Base-by-base conservation (phyloP, 37 sponge, comb jelly and placozoan genomes). In the Mnemiopsis leidyi region DNA sequence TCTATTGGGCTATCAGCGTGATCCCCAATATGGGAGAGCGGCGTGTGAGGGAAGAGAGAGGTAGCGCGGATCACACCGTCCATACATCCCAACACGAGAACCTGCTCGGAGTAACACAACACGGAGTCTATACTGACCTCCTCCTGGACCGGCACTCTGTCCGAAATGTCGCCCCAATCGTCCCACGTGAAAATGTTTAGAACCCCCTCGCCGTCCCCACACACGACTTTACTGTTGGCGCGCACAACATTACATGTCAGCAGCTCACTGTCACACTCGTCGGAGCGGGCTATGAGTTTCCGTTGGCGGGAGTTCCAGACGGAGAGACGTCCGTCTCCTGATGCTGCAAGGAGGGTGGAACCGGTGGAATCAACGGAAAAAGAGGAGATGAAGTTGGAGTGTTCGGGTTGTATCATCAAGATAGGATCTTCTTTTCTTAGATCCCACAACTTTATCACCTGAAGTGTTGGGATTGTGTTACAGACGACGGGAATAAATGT, bases 91-190 rank as follows among this genome's bases (percentile, higher is more conserved):
- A 96, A 94, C 38, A 95, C 95, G 7, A 97, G 39, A 0, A 95
- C 95, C 92, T 93, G 93, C 33, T 95, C 95, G 31, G 38, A 93
- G 68, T 95, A 33, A 29, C 92, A 38, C 26, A 95, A 38, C 32
- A 95, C 77, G 32, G 93, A 92, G 69, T 97, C 97, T 23, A 97
- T 39, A 34, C 90, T 85, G 0, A 85, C 90, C 0, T 85, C 90
- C 48, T 40, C 67, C 73, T 92, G 93, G 1, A 69, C 93, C 25
- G 48, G 20, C 3, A 83, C 20, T 28, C 97, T 93, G 73, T 97
- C 97, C 29, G 95, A 96, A 34, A 95, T 93, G 75, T 97, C 97
- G 34, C 95, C 96, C 97, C 97, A 97, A 68, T 96, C 94, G 9
- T 94, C 96, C 97, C 97, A 97, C 92, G 92, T 93, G 76, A 94